Percentiles rank a stretch among this genome's conserved stretches.
phyloP scores from a whole-genome alignment of 2,888 invertebrate species.

The Agrotis clavis region DNA sequence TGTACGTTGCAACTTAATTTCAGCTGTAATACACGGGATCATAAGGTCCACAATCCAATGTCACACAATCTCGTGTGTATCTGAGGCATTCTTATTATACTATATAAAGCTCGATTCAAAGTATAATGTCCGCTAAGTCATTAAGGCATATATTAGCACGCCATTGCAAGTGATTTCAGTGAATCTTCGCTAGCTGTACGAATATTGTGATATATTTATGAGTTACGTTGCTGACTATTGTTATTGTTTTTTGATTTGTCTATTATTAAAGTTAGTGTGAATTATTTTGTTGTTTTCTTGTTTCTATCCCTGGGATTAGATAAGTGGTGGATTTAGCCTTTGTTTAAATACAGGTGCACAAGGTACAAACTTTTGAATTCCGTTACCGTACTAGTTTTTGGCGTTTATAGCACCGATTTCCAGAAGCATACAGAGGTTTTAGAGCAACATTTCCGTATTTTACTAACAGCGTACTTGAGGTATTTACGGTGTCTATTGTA shows the following conservation, averaged over 20 bases:
- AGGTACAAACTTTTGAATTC: too few species aligned
- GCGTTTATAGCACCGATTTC: too few species aligned
- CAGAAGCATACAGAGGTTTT: too few species aligned
- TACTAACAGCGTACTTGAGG: too few species aligned
- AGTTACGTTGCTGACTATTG: constrained; percentile 64
- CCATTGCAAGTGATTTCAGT: constrained; percentile 64
- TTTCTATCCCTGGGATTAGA: neutral
- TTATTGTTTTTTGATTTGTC: constrained; percentile 69
- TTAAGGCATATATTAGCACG: constrained; percentile 63
- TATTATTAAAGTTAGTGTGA: constrained; percentile 70
- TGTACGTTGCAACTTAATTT: neutral
- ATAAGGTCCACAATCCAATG: neutral
- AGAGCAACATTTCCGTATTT: too few species aligned
- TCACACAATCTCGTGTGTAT: too few species aligned
- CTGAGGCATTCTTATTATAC: too few species aligned
- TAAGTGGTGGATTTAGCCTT: too few species aligned
- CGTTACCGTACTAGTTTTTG: too few species aligned
- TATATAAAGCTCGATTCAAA: too few species aligned
- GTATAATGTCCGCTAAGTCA: constrained; percentile 31
- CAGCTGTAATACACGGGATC: neutral
- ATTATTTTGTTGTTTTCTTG: constrained; percentile 45
- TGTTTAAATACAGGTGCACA: too few species aligned
- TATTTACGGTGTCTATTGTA: too few species aligned
- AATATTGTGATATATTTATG: constrained; percentile 78
- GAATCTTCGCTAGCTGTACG: constrained; percentile 71